Percentiles rank a stretch among this genome's conserved stretches.
phyloP scores from a whole-genome alignment of 2,113 vertebrate genomes.

The Pardalotus punctatus region DNA sequence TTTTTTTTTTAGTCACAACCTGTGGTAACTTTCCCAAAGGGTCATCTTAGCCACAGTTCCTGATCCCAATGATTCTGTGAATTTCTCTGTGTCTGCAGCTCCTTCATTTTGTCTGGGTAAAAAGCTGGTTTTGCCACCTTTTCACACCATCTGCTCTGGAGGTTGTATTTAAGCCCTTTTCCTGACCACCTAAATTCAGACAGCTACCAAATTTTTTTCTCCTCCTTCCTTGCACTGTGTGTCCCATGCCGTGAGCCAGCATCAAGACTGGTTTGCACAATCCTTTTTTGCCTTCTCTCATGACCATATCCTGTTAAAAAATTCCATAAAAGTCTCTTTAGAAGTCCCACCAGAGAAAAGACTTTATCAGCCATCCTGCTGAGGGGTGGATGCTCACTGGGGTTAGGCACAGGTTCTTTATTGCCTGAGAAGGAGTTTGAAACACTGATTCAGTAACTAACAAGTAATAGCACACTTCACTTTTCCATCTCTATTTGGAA shows the following conservation, averaged over 20 bases:
- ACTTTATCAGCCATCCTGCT: not conserved
- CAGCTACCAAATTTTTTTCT: not conserved
- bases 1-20: not conserved
- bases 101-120: not conserved
- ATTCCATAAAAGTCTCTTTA: not conserved
- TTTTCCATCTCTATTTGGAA: not conserved
- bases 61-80: not conserved
- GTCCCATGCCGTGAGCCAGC: fast-evolving
- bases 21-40: not conserved
- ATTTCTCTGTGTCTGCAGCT: not conserved
- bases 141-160: not conserved
- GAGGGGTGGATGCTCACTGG: not conserved
- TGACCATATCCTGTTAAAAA: not conserved
- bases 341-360: not conserved
- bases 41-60: not conserved
- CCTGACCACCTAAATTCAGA: not conserved
- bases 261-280: not conserved
- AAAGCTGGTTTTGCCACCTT: not conserved
- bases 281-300: not conserved
- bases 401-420: not conserved
- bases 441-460: not conserved
- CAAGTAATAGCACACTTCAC: not conserved
- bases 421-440: not conserved
- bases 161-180: not conserved
- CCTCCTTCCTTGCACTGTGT: not conserved